Evolutionary conservation across 1,140 invertebrate genomes (phyloP).

Genomic region (Heliconius himera): DNA sequence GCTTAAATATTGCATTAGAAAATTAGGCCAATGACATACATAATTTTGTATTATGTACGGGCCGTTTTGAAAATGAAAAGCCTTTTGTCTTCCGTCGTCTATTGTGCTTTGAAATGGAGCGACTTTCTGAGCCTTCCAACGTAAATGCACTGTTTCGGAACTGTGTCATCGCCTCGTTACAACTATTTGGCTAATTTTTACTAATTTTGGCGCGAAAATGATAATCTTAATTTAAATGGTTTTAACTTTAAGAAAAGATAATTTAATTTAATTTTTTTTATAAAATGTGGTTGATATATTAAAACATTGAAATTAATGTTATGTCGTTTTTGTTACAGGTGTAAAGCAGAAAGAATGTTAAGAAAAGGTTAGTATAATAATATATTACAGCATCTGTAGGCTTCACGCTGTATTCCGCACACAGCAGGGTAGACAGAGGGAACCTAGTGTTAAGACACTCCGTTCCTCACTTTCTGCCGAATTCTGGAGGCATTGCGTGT

Average conservation of each 20-base stretch:
- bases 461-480: too few species aligned
- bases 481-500: too few species aligned
- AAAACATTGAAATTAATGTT: neutral
- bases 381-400: neutral
- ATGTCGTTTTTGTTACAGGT: conserved; percentile 56
- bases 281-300: too few species aligned
- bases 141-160: conserved; percentile 24
- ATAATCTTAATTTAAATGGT: too few species aligned
- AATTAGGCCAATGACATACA: conserved; percentile 46
- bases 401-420: too few species aligned
- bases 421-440: too few species aligned
- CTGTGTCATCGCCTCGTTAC: conserved; percentile 11
- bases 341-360: conserved; percentile 60
- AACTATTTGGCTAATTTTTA: neutral
- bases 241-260: too few species aligned
- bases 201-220: neutral
- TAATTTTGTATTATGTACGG: conserved; percentile 39
- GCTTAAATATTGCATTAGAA: conserved; percentile 41
- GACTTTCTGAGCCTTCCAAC: conserved; percentile 18
- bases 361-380: conserved; percentile 53
- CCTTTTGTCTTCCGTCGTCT: conserved; percentile 40
- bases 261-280: too few species aligned
- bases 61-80: conserved; percentile 37
- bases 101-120: conserved; percentile 42
- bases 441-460: too few species aligned